Percentiles rank a stretch among this genome's conserved stretches.
phyloP scores from a whole-genome alignment of 2,888 invertebrate species.

The Ptychoptera albimana region DNA sequence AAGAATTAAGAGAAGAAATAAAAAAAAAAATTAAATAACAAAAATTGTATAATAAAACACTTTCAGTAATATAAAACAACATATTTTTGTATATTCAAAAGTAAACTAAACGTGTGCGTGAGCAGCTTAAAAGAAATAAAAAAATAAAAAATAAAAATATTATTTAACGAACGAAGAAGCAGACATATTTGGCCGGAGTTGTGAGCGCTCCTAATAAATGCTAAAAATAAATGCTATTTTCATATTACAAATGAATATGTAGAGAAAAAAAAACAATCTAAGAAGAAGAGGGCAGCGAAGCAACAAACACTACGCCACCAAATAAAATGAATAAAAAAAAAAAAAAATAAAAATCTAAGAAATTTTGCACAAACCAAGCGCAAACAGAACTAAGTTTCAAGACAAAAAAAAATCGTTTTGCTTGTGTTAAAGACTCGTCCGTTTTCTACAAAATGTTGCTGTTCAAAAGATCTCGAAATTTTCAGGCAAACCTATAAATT shows the following conservation, averaged over 20 bases:
- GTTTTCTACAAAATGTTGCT: too few species aligned
- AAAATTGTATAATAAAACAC: neutral
- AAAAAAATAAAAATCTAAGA: too few species aligned
- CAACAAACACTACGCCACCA: too few species aligned
- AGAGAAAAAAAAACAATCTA: neutral
- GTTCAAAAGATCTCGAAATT: too few species aligned
- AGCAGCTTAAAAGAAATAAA: neutral
- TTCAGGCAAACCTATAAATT: too few species aligned
- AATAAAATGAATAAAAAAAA: too few species aligned
- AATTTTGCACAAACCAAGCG: too few species aligned
- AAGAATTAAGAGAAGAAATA: neutral
- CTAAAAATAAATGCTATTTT: slow-evolving; percentile 12
- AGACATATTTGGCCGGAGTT: slow-evolving; percentile 31
- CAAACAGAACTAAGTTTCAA: too few species aligned
- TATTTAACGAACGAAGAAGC: slow-evolving; percentile 1
- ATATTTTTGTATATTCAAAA: neutral
- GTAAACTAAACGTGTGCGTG: neutral
- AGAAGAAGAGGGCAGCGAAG: neutral
- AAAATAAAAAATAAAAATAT: neutral
- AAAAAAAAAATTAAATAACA: too few species aligned
- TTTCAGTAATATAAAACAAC: neutral
- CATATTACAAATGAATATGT: neutral
- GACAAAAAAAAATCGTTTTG: too few species aligned
- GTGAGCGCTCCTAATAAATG: slow-evolving; percentile 9
- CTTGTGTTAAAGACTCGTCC: too few species aligned